Percentiles rank a stretch among this genome's conserved stretches.
phyloP scores from a whole-genome alignment of 2,797 vertebrate species.

The Lacerta agilis region DNA sequence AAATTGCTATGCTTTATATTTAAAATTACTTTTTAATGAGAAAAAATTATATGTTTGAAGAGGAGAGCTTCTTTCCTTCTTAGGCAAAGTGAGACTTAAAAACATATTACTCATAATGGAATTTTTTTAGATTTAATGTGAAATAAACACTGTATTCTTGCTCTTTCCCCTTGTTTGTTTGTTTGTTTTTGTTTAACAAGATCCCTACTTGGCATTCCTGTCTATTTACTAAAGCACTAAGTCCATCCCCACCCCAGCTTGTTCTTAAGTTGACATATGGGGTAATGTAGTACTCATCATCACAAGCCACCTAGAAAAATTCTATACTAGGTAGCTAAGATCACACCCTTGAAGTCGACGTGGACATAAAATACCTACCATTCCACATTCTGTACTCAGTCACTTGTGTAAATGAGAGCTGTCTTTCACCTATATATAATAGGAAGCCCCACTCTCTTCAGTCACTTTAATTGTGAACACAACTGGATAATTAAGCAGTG shows the following conservation, averaged over 20 bases:
- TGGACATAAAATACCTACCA: not conserved
- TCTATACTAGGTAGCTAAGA: too few species aligned
- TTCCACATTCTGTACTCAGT: not conserved
- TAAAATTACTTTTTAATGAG: not conserved
- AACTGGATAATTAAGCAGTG: not conserved
- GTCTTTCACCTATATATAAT: not conserved
- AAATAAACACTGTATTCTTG: not conserved
- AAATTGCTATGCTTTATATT: not conserved
- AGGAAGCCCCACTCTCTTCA: not conserved
- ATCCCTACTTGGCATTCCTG: not conserved
- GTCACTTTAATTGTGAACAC: not conserved
- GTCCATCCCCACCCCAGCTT: not conserved
- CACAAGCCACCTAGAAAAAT: not conserved
- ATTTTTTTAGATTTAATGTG: conserved; percentile 5
- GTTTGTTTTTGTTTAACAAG: not conserved
- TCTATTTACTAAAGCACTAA: not conserved
- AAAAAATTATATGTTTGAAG: not conserved
- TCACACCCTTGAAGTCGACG: not conserved
- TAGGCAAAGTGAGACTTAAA: not conserved
- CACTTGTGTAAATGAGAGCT: not conserved
- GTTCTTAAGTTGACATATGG: not conserved
- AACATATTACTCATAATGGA: not conserved
- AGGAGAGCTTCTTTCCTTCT: not conserved
- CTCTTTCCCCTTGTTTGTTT: not conserved
- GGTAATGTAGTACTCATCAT: not conserved